Percentiles rank a stretch among this genome's conserved stretches.
Conservation (phyloP, 2,113 vertebrate genomes). For the Talpa occidentalis region DNA sequence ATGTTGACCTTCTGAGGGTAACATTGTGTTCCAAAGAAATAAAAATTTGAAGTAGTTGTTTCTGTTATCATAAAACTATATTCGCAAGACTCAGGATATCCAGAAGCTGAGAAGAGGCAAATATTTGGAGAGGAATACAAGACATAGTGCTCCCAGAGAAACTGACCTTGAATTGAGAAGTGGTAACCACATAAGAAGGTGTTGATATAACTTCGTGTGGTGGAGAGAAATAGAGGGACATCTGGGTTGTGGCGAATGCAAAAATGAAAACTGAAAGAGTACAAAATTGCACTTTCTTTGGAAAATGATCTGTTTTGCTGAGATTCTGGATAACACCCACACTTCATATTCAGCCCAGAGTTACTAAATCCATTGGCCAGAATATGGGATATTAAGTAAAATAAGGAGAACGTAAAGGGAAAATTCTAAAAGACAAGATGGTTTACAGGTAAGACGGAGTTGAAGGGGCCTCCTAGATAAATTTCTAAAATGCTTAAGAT, state of each 20-base stretch:
- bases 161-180: background rate
- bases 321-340: background rate
- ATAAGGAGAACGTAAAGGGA: background rate
- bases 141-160: background rate
- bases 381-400: background rate
- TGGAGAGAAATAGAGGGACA: background rate
- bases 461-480: background rate
- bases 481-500: background rate
- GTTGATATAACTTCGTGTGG: background rate
- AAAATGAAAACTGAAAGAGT: background rate
- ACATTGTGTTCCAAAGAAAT: background rate
- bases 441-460: background rate
- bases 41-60: background rate
- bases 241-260: background rate
- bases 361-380: background rate
- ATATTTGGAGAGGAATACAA: background rate
- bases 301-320: background rate
- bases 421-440: background rate
- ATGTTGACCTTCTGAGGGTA: background rate
- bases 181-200: background rate
- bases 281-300: background rate
- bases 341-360: background rate
- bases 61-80: background rate
- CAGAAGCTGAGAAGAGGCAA: background rate
- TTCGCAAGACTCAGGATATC: background rate